Base-by-base conservation (phyloP, 2,888 invertebrate genomes). In the Barypeithes pellucidus region DNA sequence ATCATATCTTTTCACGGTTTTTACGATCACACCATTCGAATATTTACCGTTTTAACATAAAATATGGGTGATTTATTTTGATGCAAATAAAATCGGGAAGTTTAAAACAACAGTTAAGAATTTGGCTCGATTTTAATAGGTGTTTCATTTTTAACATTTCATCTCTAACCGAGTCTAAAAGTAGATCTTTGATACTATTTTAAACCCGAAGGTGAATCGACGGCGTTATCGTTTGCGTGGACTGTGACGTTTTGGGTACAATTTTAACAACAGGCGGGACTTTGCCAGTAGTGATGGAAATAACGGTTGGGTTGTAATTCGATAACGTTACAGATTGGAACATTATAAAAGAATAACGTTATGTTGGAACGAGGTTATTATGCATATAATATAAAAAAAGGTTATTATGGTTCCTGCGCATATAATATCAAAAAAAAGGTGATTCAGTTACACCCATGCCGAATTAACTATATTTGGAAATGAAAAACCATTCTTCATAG, bases 171-270 rank as follows among this genome's bases (percentile, higher is more conserved):
- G 43, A 43, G 29, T 73, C 68, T 67, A 68, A 68, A 73, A 63
- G 63, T 68, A 60, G 62, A 54, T 8, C 33, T 57, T 20, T 47
- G 39, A 45, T 41, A 39, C 68, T 73, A 73, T 68, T 73, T 73
- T 68, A 62, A 68, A 54, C 68, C 12, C 68, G 73, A 73, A 73
- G 73, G 73, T 73, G 68, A 73, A 63, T 73, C 68, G 67, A 60
- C 59, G 52, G 66, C 66, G 66, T 72, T 72, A 72, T 60, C 72
- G 61, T 41, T 50, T 67, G 72, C 72, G 72, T 72, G 67, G 43
- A 61, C 54, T 59, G 43, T 72, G 72, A 67, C 72, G 72, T 61
- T 45, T 50, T 54, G 36, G 60, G 62, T 72, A 67, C 50, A 67
- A 50, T 67, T 72, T 72, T 66, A 59, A 67, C 67, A 45, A 72